Evolutionary conservation across 2,888 invertebrate species (phyloP).

Genomic region (Tachystola acroxantha): DNA sequence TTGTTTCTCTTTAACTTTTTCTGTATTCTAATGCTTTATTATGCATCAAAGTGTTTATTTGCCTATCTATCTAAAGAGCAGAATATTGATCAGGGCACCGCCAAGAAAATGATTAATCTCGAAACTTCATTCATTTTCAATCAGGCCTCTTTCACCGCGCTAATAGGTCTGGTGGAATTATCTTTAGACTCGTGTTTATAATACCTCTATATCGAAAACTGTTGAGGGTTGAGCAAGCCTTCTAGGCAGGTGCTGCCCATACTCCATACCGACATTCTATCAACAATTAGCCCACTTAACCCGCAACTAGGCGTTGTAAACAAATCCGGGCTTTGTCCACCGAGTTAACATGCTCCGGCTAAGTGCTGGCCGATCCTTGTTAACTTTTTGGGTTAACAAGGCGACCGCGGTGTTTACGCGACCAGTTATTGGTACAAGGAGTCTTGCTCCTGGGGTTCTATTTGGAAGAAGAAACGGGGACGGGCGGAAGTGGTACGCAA

Average conservation of each 20-base stretch:
- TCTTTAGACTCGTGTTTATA: too few relatives aligned
- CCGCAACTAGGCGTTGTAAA: constrained; percentile 68
- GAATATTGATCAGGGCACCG: too few relatives aligned
- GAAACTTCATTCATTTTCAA: too few relatives aligned
- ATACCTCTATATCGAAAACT: too few relatives aligned
- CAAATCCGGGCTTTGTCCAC: constrained; percentile 68
- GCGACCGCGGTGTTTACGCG: constrained; percentile 51
- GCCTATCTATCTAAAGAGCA: too few relatives aligned
- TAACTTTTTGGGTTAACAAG: constrained; percentile 74
- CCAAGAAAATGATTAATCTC: too few relatives aligned
- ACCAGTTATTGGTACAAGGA: constrained; percentile 48
- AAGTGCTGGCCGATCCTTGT: constrained; percentile 73
- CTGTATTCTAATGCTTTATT: too few relatives aligned
- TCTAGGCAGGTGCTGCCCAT: constrained; percentile 25
- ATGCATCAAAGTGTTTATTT: too few relatives aligned
- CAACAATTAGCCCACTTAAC: constrained; percentile 69
- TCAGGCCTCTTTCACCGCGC: too few relatives aligned
- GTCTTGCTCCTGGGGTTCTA: constrained; percentile 38
- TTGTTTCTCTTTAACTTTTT: too few relatives aligned
- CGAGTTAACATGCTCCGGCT: constrained; percentile 52
- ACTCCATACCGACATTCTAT: constrained; percentile 51
- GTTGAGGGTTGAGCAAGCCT: not conserved
- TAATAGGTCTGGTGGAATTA: too few relatives aligned
- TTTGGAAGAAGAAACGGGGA: not conserved
- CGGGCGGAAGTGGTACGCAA: too few relatives aligned